phyloP scores from a whole-genome alignment of 2,888 invertebrate genomes.

The Strigamia maritima region DNA sequence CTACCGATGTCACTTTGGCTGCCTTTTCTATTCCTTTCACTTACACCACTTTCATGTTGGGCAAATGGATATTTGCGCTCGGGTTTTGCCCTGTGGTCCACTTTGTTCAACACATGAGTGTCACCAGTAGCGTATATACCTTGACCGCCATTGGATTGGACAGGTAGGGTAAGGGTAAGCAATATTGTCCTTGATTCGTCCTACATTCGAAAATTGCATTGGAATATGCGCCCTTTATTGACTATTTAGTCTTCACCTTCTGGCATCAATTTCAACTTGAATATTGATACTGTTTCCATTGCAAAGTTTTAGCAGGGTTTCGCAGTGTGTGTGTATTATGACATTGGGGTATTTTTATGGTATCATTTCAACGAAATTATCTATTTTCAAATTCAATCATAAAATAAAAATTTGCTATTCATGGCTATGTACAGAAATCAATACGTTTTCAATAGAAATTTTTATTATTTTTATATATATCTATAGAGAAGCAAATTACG shows the following conservation, averaged over 20 bases:
- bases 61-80: conserved; percentile 56
- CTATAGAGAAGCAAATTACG: no score
- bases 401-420: neutral
- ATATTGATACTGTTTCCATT: neutral
- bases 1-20: conserved; percentile 58
- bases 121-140: conserved; percentile 55
- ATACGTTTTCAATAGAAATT: neutral
- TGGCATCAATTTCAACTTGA: neutral
- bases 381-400: neutral
- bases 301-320: neutral
- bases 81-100: conserved; percentile 56
- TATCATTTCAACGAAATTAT: no score
- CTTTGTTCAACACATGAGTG: conserved; percentile 55
- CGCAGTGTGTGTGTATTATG: no score
- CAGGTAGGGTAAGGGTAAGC: conserved; percentile 47
- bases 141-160: conserved; percentile 56
- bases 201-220: no score
- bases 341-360: no score
- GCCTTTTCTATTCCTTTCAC: conserved; percentile 59
- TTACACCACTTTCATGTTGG: conserved; percentile 54
- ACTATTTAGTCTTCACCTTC: neutral
- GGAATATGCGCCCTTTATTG: no score
- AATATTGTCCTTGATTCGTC: neutral
- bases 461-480: no score
- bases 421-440: neutral